Percentiles rank a stretch among this genome's conserved stretches.
Conservation (phyloP, 2,888 invertebrate genomes). For the Zaprionus obscuricornis region DNA sequence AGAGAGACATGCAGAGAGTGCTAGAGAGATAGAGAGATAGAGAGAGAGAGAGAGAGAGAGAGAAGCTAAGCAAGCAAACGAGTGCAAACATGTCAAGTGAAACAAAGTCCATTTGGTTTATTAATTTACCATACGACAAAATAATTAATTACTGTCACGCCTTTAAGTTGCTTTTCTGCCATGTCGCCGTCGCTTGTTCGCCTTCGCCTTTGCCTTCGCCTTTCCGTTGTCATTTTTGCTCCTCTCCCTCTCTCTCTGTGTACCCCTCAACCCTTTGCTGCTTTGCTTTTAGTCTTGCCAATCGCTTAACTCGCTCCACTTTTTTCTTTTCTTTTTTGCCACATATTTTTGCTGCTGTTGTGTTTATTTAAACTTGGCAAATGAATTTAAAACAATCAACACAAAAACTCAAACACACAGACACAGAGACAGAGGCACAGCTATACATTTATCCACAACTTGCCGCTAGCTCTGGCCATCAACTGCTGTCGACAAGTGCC, state of each 20-base stretch:
- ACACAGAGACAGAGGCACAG: neutral
- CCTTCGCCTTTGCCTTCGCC: conserved; percentile 6
- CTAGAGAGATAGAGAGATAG: too few species aligned
- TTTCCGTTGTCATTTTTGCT: conserved; percentile 1
- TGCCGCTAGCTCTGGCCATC: conserved; percentile 7
- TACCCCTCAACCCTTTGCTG: neutral
- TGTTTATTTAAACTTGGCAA: conserved; percentile 78
- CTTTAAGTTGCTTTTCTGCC: conserved; percentile 78
- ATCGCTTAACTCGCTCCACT: conserved; percentile 72
- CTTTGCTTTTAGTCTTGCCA: conserved; percentile 58
- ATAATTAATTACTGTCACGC: conserved; percentile 84
- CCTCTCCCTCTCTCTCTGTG: conserved; percentile 1
- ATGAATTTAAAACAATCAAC: conserved; percentile 82
- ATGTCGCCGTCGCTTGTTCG: conserved; percentile 30
- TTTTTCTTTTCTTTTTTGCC: too few species aligned
- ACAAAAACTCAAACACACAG: conserved; percentile 59
- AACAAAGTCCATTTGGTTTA: conserved; percentile 79
- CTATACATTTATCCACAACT: neutral
- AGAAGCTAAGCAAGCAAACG: conserved; percentile 38
- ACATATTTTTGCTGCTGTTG: conserved; percentile 65
- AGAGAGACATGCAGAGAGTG: neutral
- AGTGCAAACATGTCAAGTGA: conserved; percentile 78
- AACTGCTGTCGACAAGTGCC: conserved; percentile 63
- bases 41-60: neutral
- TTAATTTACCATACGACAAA: conserved; percentile 80